Conservation (phyloP, 1,140 invertebrate genomes). For the Drosophila punjabiensis region DNA sequence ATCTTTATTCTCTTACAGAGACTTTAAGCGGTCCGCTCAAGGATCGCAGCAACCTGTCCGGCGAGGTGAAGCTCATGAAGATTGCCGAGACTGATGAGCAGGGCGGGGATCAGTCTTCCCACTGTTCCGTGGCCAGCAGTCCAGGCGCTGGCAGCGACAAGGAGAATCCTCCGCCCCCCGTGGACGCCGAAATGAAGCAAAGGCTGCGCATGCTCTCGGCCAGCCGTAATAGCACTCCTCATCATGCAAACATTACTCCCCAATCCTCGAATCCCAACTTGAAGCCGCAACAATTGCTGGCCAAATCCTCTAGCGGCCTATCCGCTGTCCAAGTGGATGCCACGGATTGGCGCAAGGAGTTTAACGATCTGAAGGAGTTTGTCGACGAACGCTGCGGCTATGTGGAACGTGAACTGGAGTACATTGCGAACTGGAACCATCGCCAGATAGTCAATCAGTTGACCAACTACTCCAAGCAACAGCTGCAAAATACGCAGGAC, state of each 20-base stretch:
- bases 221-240: slow-evolving; percentile 75
- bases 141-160: slow-evolving; percentile 59
- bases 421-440: slow-evolving; percentile 51
- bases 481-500: slow-evolving; percentile 52
- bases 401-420: slow-evolving; percentile 67
- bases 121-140: slow-evolving; percentile 41
- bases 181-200: slow-evolving; percentile 42
- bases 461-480: slow-evolving; percentile 52
- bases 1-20: slow-evolving; percentile 26
- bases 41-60: slow-evolving; percentile 73
- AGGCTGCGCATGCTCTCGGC: slow-evolving; percentile 55
- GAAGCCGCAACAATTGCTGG: slow-evolving; percentile 40
- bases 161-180: slow-evolving; percentile 58
- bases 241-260: slow-evolving; percentile 33
- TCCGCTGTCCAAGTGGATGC: slow-evolving; percentile 32
- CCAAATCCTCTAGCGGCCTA: slow-evolving; percentile 51
- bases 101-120: slow-evolving; percentile 29
- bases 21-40: slow-evolving; percentile 62
- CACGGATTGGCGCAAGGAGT: slow-evolving; percentile 41
- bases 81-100: slow-evolving; percentile 73
- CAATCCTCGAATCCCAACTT: slow-evolving; percentile 14
- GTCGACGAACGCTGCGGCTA: slow-evolving; percentile 56
- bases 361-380: slow-evolving; percentile 34
- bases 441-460: slow-evolving; percentile 55
- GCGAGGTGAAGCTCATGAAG: slow-evolving; percentile 62